Evolutionary conservation across 2,797 vertebrate species (phyloP).

Genomic region (Alfaro cultratus): DNA sequence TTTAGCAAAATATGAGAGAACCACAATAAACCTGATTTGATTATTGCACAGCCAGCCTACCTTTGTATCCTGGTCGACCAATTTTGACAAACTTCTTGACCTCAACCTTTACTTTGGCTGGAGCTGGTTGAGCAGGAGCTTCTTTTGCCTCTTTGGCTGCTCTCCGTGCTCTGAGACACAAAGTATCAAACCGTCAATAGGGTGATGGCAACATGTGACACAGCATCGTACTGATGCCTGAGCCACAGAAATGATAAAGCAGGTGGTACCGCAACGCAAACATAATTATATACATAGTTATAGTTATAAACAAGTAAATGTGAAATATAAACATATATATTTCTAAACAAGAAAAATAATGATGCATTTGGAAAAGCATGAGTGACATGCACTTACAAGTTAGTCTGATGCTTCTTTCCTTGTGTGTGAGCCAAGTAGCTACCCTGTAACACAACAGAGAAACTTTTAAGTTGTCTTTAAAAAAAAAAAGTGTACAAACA

Average conservation of each 20-base stretch:
- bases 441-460: conserved; percentile 79
- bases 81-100: conserved; percentile 99
- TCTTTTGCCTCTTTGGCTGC: conserved; percentile 98
- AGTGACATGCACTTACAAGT: conserved; percentile 87
- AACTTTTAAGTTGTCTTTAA: background rate
- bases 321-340: background rate
- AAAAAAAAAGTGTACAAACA: background rate
- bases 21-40: background rate
- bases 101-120: conserved; percentile 97
- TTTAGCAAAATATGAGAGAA: background rate
- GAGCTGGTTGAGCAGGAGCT: conserved; percentile 94
- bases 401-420: conserved; percentile 98
- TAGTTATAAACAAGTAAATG: background rate
- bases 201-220: background rate
- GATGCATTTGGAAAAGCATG: background rate
- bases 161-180: conserved; percentile 86
- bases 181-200: background rate
- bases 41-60: conserved; percentile 57
- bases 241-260: background rate
- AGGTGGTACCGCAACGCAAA: background rate
- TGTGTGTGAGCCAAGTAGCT: conserved; percentile 98
- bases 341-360: background rate
- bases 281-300: background rate
- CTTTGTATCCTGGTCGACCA: conserved; percentile 96
- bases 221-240: background rate